Evolutionary conservation across 2,113 vertebrate species (phyloP).

Genomic region (Phalacrocorax aristotelis): DNA sequence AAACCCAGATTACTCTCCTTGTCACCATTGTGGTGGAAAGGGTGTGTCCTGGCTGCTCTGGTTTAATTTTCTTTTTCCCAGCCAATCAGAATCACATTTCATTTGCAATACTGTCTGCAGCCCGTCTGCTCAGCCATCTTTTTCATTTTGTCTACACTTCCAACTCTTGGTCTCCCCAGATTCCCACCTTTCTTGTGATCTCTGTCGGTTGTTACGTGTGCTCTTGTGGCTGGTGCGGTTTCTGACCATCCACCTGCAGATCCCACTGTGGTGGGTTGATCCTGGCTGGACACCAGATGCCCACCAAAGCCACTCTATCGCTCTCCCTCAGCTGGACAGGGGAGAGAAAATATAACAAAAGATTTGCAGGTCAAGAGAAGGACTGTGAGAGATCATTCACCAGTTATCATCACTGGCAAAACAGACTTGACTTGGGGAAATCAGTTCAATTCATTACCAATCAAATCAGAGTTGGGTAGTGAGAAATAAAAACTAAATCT

Average conservation of each 20-base stretch:
- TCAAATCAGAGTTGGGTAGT: not conserved
- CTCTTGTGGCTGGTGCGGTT: not conserved
- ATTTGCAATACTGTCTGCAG: not conserved
- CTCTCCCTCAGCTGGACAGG: not conserved
- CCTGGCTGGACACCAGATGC: not conserved
- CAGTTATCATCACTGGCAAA: not conserved
- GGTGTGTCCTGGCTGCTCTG: not conserved
- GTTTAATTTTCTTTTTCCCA: not conserved
- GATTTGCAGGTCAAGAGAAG: not conserved
- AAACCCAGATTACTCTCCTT: not conserved
- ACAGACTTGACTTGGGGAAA: not conserved
- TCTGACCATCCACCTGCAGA: not conserved
- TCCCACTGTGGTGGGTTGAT: not conserved
- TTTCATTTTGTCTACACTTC: not conserved
- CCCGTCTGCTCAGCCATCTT: not conserved
- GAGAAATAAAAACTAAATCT: not conserved
- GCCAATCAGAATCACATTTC: not conserved
- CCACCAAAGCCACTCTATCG: not conserved
- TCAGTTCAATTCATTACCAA: not conserved
- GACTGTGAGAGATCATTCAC: not conserved
- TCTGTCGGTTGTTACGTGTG: fast-evolving
- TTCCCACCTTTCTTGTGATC: not conserved
- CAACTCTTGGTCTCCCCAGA: not conserved
- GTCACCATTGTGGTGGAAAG: not conserved
- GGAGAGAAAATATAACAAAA: no score